phyloP scores from a whole-genome alignment of 2,113 vertebrate species.

The Chamaetylas fuelleborni region DNA sequence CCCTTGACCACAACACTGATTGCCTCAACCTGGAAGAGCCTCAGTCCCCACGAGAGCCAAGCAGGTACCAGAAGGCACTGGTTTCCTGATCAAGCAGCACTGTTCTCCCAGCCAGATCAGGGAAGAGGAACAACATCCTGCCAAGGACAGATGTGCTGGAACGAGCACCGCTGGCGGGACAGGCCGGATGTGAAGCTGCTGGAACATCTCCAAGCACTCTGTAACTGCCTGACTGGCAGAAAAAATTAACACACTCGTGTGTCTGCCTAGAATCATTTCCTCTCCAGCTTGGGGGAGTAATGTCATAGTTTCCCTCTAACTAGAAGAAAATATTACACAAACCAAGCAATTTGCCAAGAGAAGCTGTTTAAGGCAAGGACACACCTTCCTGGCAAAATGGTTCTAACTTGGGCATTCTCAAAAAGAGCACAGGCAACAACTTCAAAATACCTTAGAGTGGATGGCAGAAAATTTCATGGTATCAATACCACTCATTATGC shows the following conservation, averaged over 20 bases:
- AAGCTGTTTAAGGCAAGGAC: not conserved
- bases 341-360: not conserved
- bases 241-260: not conserved
- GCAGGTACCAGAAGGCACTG: not conserved
- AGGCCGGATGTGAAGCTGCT: not conserved
- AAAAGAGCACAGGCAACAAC: not conserved
- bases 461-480: not conserved
- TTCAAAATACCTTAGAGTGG: not conserved
- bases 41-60: not conserved
- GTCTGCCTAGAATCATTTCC: not conserved
- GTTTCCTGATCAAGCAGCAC: not conserved
- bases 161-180: not conserved
- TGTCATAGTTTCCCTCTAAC: not conserved
- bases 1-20: fast-evolving
- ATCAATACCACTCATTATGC: not conserved
- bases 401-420: not conserved
- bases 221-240: not conserved
- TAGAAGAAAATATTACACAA: not conserved
- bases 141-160: not conserved
- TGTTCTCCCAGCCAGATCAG: fast-evolving
- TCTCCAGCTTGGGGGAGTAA: not conserved
- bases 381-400: not conserved
- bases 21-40: not conserved
- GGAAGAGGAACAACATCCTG: not conserved
- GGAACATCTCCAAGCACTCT: not conserved